Evolutionary conservation across 2,888 invertebrate species (phyloP), one percentile per base, ranked within the genome.

Genomic region (Leuctra nigra): DNA sequence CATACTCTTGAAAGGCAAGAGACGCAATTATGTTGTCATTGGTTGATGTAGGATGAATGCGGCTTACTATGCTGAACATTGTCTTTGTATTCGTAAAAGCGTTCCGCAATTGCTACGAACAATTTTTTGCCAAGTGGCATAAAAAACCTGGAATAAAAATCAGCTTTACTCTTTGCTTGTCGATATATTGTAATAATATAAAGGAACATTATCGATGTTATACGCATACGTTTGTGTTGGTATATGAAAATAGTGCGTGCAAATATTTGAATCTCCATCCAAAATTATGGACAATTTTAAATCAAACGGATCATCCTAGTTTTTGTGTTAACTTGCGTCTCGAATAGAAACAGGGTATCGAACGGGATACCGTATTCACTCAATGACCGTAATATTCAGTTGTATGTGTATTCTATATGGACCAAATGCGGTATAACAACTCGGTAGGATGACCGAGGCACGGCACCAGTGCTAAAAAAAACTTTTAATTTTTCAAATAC

Each of bases 1-100:
- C 53, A 50, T 52, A 33, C 56, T 52, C 38, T 56, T 52, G 39
- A 44, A 55, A 11, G 55, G 39, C 29, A 33, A 54, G 46, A 44
- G 18, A 54, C 46, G 41, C 54, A 35, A 54, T 54, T 46, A 22
- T 54, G 54, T 54, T 44, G 54, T 46, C 44, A 54, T 46, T 54
- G 44, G 14, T 54, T 54, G 35, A 22, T 46, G 54, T 54, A 33
- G 54, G 22, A 36, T 54, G 41, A 44, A 46, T 54, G 54, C 23
- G 11, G 54, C 54, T 54, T 54, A 54, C 22, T 29, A 33, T 50
- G 33, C 50, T 50, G 50, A 50, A 35, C 33, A 50, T 50, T n/a
- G 35, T 50, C 50, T 35, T 50, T 50, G 50, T 50, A 14, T 11
- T 50, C 50, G 50, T 50, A 16, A n/a, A 20, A 33, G 20, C 35